Evolutionary conservation across 2,797 vertebrate genomes (phyloP), one percentile per base, ranked within the genome.

Genomic region (Sciurus carolinensis): DNA sequence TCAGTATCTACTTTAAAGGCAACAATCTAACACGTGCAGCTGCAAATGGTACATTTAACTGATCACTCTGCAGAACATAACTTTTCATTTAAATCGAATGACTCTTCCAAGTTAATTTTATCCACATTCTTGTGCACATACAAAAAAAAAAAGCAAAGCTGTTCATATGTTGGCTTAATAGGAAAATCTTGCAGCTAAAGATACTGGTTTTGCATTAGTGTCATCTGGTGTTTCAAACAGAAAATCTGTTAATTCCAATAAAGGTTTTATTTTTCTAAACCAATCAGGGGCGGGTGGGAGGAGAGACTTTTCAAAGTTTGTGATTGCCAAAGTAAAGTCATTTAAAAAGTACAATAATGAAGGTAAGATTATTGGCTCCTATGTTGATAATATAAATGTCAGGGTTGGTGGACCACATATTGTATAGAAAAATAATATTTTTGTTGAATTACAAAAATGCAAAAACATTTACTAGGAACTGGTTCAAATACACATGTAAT

Each of bases 41-140:
- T 96, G 71, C 75, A 95, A 91, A 89, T 0, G 39, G 59, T 89
- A 64, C 66, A 89, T 91, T 96, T 91, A 88, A 88, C 14, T 18
- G 0, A 92, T 59, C n/a, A 67, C 22, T 90, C 24, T 77, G 59
- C 33, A 87, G 72, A 90, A 87, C 9, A 18, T 77, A 91, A 95
- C 64, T 91, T 91, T 89, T 91, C 12, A 93, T 87, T 91, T 95
- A 95, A 94, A 95, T 83, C 54, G 90, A 93, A 85, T 33, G 20
- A 82, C 39, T 90, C 75, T 93, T 93, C 28, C 52, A 87, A 92
- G 75, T 90, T 88, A 96, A 90, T 92, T 94, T 62, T 75, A 89
- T 26, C 62, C 80, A 95, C 3, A 91, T 92, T 91, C 52, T 89
- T 54, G 22, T 52, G 42, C 18, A 86, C 24, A 84, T 54, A 95